Conservation (phyloP, 2,888 invertebrate genomes). For the Notodonta ziczac region DNA sequence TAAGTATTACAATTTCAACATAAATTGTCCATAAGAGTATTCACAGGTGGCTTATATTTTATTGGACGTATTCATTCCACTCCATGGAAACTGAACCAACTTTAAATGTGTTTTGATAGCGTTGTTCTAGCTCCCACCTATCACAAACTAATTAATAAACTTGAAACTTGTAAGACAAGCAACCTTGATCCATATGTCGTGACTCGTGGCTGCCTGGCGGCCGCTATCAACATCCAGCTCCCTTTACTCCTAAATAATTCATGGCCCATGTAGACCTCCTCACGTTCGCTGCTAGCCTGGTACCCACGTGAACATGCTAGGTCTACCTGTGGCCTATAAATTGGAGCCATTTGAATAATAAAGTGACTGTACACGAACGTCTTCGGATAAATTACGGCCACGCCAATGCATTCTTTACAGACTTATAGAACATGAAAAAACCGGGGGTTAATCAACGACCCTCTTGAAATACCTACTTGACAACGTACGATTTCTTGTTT, state of each 20-base stretch:
- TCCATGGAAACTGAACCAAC: background rate
- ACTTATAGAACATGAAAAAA: slow-evolving; percentile 8
- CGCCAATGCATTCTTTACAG: slow-evolving; percentile 20
- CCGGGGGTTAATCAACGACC: background rate
- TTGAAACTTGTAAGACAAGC: slow-evolving; percentile 21
- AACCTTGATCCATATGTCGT: slow-evolving; percentile 26
- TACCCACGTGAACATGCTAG: slow-evolving; percentile 28
- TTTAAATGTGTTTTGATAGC: background rate
- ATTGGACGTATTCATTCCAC: background rate
- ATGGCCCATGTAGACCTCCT: slow-evolving; percentile 28
- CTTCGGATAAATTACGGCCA: slow-evolving; percentile 18
- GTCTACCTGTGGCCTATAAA: slow-evolving; percentile 39
- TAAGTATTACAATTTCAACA: too few species aligned
- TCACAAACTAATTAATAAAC: slow-evolving; percentile 32
- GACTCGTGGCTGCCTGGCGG: slow-evolving; percentile 23
- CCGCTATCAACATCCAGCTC: slow-evolving; percentile 53
- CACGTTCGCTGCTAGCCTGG: slow-evolving; percentile 38
- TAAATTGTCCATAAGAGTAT: too few species aligned
- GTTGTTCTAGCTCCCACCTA: slow-evolving; percentile 2
- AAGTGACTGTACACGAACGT: slow-evolving; percentile 27
- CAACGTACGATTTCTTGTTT: background rate
- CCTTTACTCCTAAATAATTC: slow-evolving; percentile 58
- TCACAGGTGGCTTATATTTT: too few species aligned
- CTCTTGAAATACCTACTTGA: background rate
- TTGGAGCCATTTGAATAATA: slow-evolving; percentile 44